These are phyloP conservation scores for Oscheius sp. DNA, from an alignment of 2,888 invertebrate species.

Conservation along the genomic window DNA sequence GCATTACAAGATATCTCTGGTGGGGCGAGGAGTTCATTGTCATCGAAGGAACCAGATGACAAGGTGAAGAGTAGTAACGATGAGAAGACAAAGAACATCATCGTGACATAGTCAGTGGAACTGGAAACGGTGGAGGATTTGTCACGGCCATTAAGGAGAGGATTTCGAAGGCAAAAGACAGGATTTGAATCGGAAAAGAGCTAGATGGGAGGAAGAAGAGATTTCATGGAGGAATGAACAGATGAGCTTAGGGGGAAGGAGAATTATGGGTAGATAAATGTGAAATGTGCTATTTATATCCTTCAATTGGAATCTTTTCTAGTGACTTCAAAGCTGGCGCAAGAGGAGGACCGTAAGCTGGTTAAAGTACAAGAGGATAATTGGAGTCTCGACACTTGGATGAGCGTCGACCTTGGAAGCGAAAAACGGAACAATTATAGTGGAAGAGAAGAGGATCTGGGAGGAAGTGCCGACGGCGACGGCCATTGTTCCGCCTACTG, in stretches of 20 bases:
- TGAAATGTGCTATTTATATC: neutral
- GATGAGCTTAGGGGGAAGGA: slow-evolving; percentile 1
- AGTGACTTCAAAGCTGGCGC: no score
- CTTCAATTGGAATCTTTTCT: no score
- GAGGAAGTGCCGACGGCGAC: neutral
- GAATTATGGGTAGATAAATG: neutral
- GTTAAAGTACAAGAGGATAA: slow-evolving; percentile 17
- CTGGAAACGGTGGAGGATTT: no score
- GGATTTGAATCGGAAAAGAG: neutral
- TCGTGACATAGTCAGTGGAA: neutral
- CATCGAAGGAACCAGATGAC: slow-evolving; percentile 21
- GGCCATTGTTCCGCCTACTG: no score
- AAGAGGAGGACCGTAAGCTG: neutral
- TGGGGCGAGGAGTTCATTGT: slow-evolving; percentile 58
- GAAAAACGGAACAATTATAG: slow-evolving; percentile 19
- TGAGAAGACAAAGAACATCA: neutral
- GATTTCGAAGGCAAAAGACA: slow-evolving; percentile 15
- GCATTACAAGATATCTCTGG: slow-evolving; percentile 67
- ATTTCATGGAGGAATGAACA: neutral
- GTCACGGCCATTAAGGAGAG: no score
- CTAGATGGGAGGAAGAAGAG: slow-evolving; percentile 8
- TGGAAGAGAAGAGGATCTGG: neutral
- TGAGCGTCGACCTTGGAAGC: slow-evolving; percentile 1
- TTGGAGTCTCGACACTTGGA: slow-evolving; percentile 26
- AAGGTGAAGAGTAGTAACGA: neutral